Evolutionary conservation across 2,113 vertebrate species (phyloP).

Genomic region (Passer domesticus): DNA sequence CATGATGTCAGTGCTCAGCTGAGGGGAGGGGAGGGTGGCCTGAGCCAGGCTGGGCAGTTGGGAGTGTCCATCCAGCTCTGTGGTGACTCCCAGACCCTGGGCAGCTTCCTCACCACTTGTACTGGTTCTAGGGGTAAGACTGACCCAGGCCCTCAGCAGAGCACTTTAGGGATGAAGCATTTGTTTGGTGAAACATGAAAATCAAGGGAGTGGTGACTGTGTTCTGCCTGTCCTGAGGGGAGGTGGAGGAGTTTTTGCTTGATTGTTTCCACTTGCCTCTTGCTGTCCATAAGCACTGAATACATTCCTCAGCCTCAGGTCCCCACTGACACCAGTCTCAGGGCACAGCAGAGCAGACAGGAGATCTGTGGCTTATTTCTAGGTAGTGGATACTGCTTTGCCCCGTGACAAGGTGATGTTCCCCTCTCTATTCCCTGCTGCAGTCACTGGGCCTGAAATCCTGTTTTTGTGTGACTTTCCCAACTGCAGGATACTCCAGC

Average conservation of each 20-base stretch:
- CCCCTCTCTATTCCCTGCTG: neutral
- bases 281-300: neutral
- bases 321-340: neutral
- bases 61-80: neutral
- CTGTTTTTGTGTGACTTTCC: neutral
- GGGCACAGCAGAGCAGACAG: neutral
- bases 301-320: neutral
- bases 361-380: neutral
- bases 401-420: neutral
- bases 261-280: neutral
- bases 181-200: neutral
- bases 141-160: neutral
- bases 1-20: neutral
- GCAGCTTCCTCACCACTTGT: neutral
- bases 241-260: neutral
- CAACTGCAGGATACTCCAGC: constrained; percentile 74
- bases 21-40: neutral
- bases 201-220: rapidly evolving
- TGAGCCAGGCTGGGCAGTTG: neutral
- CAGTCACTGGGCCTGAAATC: neutral
- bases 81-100: rapidly evolving
- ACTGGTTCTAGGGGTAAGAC: neutral
- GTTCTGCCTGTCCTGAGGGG: neutral
- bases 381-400: neutral
- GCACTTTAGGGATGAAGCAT: neutral